phyloP scores from a whole-genome alignment of 2,888 invertebrate species.

The Galeopsomyia nigrocyanea region DNA sequence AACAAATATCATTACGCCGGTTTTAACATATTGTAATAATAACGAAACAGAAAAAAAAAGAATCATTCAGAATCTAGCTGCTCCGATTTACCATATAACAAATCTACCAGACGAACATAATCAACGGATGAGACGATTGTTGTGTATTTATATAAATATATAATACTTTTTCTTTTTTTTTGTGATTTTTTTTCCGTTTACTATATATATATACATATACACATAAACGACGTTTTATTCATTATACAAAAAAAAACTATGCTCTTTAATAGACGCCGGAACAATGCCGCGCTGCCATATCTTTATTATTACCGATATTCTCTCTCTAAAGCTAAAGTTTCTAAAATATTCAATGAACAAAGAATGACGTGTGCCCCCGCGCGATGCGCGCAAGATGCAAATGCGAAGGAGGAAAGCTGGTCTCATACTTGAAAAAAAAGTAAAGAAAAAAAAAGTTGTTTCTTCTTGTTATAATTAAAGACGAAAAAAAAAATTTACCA shows the following conservation, averaged over 20 bases:
- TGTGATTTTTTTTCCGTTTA: constrained; percentile 26
- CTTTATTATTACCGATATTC: constrained; percentile 31
- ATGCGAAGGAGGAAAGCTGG: constrained; percentile 28
- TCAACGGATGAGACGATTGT: constrained; percentile 32
- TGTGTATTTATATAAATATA: constrained; percentile 17
- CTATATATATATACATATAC: no score
- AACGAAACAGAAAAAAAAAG: neutral
- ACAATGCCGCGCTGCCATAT: constrained; percentile 27
- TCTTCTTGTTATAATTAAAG: constrained; percentile 40
- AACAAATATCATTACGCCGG: constrained; percentile 44
- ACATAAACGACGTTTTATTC: constrained; percentile 9
- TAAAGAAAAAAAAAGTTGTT: constrained; percentile 19
- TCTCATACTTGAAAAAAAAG: constrained; percentile 13
- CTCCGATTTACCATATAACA: neutral
- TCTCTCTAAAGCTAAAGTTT: constrained; percentile 22
- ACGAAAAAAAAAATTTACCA: constrained; percentile 23
- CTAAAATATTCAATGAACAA: no score
- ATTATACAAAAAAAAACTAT: constrained; percentile 7
- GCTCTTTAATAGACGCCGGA: constrained; percentile 31
- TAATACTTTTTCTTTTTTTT: constrained; percentile 8
- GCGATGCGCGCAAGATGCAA: neutral
- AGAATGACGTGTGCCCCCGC: neutral
- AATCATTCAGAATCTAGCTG: no score
- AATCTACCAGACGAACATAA: constrained; percentile 14
- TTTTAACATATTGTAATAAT: constrained; percentile 50